Conservation (phyloP, 1,140 invertebrate genomes). For the Listronotus oregonensis region DNA sequence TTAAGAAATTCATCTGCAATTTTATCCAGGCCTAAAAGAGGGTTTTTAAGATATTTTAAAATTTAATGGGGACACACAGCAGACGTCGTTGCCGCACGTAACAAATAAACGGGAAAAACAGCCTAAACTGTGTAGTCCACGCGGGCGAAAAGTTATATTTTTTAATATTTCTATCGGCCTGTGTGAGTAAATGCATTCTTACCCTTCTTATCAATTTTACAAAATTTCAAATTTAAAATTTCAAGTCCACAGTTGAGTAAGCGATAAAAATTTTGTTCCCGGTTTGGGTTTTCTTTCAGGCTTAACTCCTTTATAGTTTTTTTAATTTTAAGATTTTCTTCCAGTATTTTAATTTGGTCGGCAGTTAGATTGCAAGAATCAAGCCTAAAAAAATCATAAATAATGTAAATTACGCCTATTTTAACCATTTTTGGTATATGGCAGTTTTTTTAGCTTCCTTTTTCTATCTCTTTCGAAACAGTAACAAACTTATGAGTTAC, state of each 20-base stretch:
- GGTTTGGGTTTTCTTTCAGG: conserved; percentile 1
- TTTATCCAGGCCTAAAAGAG: background rate
- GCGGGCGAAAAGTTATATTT: too few species aligned
- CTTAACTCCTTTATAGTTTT: background rate
- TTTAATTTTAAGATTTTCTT: background rate
- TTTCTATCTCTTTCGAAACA: too few species aligned
- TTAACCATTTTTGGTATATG: too few species aligned
- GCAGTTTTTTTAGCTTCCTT: too few species aligned
- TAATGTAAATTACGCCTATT: too few species aligned
- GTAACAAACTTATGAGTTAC: too few species aligned
- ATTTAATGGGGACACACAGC: background rate
- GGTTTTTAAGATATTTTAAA: background rate
- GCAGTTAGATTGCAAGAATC: background rate
- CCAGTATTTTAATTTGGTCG: background rate
- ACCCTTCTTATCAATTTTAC: conserved; percentile 3
- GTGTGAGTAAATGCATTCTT: background rate
- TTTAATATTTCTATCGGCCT: too few species aligned
- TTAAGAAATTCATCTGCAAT: background rate
- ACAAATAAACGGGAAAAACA: too few species aligned
- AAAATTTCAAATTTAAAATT: conserved; percentile 4
- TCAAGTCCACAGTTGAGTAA: conserved; percentile 6
- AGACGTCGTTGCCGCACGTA: background rate
- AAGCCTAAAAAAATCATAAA: conserved; percentile 6
- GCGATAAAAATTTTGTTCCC: background rate
- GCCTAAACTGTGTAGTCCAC: too few species aligned